A percentile compares a stretch with the other conserved stretches of the same genome.
Conservation (phyloP, 2,888 invertebrate species). For the Therioaphis trifolii region DNA sequence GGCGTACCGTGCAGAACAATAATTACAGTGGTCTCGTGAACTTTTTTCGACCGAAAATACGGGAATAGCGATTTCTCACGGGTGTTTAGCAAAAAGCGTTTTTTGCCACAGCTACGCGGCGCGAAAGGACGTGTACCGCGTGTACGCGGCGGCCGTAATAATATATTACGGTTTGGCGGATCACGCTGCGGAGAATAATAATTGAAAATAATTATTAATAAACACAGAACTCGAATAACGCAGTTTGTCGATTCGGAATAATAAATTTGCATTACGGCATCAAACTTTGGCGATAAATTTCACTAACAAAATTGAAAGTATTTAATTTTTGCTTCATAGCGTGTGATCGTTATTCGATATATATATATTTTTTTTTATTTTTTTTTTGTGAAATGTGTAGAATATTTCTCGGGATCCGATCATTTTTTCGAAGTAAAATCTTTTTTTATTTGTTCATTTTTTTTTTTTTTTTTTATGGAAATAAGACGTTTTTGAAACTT, state of each 20-base stretch:
- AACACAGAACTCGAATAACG: not conserved
- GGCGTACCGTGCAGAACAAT: not conserved
- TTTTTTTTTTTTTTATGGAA: no score
- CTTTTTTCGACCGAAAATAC: not conserved
- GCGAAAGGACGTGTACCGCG: not conserved
- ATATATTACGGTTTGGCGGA: not conserved
- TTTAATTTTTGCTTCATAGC: constrained; percentile 6
- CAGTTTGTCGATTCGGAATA: not conserved
- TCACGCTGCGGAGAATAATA: not conserved
- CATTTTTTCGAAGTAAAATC: no score
- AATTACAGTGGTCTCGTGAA: not conserved
- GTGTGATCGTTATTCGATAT: no score
- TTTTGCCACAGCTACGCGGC: not conserved
- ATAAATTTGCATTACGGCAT: not conserved
- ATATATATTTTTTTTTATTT: not conserved
- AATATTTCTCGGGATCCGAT: no score
- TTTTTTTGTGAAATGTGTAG: not conserved
- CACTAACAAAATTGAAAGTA: not conserved
- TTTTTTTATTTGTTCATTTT: no score
- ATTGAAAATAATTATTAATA: constrained; percentile 9
- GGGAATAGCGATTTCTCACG: not conserved
- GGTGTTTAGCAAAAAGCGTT: not conserved
- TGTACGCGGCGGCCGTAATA: not conserved
- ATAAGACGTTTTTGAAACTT: no score
- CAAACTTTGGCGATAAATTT: constrained; percentile 28